Evolutionary conservation across 1,140 invertebrate species (phyloP), one percentile per base, ranked within the genome.

Genomic region (Aleiodes sp.): DNA sequence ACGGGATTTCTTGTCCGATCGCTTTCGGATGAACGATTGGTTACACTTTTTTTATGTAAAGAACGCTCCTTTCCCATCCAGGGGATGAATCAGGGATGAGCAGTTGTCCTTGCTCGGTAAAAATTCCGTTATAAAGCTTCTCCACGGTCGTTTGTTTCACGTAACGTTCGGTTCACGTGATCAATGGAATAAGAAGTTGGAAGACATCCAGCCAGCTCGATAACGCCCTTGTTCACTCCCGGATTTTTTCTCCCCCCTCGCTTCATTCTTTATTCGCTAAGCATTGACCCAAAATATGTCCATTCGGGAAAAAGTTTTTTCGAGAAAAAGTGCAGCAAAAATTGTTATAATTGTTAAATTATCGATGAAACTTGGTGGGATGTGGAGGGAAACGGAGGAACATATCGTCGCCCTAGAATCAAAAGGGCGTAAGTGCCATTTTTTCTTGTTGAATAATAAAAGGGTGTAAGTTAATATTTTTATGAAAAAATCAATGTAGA

Each of bases 181-280:
- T 70, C 69, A 66, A 70, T 70, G 63, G 56, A 65, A 62, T 70
- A 66, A 61, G 57, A 70, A 65, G 63, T 70, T 70, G 69, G 63
- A 70, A 41, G 24, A 24, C 24, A 39, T 70, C 69, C 63, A 66
- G 65, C n/a, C 14, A 31, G 24, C 63, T 26, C 60, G 56, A 65
- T 70, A 65, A 61, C 24, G 31, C 57, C 26, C 28, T 33, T 61
- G 21, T 21, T 29, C 14, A 31, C 16, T 21, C 14, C 41, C 29
- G 43, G 12, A 12, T 35, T 52, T 28, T 59, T 28, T 29, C 14
- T 4, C 16, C 35, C n/a, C 16, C 4, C 6, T 63, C 21, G 12
- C 29, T 41, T 33, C 35, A 31, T 7, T 14, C 26, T 35, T 62
- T 35, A 8, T 24, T n/a, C 16, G 21, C 14, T 1, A 8, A 16